Conservation (phyloP, 2,888 invertebrate species). For the Tenthredo mesomela region DNA sequence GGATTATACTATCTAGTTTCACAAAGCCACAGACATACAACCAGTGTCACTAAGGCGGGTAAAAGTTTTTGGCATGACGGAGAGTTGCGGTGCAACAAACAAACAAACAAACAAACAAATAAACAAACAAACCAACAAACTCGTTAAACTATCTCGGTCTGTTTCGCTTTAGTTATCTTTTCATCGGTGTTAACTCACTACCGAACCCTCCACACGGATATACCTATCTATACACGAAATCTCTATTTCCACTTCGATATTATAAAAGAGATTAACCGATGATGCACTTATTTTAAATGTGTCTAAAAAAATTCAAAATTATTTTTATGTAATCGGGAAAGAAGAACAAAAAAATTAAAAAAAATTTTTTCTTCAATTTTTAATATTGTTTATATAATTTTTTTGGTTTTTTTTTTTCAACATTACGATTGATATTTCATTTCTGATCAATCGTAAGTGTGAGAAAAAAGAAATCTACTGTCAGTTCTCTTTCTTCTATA, state of each 20-base stretch:
- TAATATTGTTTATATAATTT: too few species aligned
- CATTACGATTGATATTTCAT: too few species aligned
- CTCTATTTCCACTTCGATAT: background rate
- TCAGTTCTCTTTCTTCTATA: background rate
- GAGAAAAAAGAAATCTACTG: background rate
- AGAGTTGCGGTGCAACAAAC: conserved; percentile 32
- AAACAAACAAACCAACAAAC: conserved; percentile 34
- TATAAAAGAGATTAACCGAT: background rate
- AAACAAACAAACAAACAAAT: conserved; percentile 8
- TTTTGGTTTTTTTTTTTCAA: too few species aligned
- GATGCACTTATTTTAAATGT: background rate
- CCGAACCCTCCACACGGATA: background rate
- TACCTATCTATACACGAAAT: background rate
- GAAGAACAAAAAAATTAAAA: background rate
- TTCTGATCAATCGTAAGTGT: too few species aligned
- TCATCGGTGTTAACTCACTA: conserved; percentile 7
- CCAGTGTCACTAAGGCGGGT: background rate
- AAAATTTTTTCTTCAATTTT: too few species aligned
- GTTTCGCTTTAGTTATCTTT: conserved; percentile 28
- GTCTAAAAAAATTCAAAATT: background rate
- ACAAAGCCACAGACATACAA: background rate
- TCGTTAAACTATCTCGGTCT: conserved; percentile 48
- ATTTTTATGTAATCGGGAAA: background rate
- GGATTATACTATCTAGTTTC: background rate
- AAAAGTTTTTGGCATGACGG: conserved; percentile 25